Base-by-base conservation (phyloP, 2,113 vertebrate genomes). In the Paracanthobrama guichenoti region DNA sequence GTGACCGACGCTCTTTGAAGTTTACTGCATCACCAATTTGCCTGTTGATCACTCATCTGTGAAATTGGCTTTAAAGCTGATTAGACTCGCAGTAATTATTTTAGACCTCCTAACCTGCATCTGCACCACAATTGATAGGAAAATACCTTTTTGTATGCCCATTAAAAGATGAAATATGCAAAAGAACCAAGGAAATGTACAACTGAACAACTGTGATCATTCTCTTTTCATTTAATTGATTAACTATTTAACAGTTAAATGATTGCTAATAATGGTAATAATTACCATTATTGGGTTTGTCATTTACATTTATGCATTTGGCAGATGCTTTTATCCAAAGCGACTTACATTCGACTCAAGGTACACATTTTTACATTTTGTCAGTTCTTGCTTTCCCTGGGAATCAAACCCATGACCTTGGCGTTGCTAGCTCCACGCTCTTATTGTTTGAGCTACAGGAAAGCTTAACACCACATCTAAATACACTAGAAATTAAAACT, bases 31-130 rank as follows among this genome's bases (percentile, higher is more conserved):
- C 64, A 53, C 12, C 64, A 55, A 9, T 35, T n/a, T 53, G 18
- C 46, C 44, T 67, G 42, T 50, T 57, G 75, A 59, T 78, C 35
- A 6, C 50, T 78, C 6, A 39, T 81, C 18, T 55, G 79, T 80
- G 59, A 80, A 80, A 80, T 48, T 66, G 14, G n/a, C 14, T 80
- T 64, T 12, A 2, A 24, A 79, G 78, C 24, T 80, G 59, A 66
- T 48, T 80, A 64, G n/a, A 66, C 78, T 69, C 18, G 31, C 16
- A 24, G 28, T 24, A 71, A 81, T 81, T 81, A 39, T 64, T 28
- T 62, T 81, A 62, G 2, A 66, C 14, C 24, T 66, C 22, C 24
- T 44, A 35, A 7, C 24, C 44, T 12, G 39, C 39, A 39, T 53
- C 55, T 46, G 57, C 53, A 31, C 6, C 48, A 6, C 26, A 44